phyloP scores from a whole-genome alignment of 1,140 invertebrate genomes.

The Caligus rogercresseyi region DNA sequence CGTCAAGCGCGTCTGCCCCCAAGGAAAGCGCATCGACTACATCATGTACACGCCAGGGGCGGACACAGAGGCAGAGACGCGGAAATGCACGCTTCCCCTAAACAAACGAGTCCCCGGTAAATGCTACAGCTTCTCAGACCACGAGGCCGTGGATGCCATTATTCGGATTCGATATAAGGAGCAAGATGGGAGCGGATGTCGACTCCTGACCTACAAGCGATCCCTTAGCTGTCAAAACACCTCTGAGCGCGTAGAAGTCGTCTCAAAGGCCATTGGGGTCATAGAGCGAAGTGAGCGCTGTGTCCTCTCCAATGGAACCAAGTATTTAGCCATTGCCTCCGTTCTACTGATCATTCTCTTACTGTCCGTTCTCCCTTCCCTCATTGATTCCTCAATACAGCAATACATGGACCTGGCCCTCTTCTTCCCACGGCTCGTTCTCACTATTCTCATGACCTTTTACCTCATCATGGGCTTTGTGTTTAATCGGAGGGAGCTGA shows the following conservation, averaged over 20 bases:
- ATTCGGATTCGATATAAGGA: background rate
- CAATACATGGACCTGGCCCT: constrained; percentile 1
- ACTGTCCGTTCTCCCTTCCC: background rate
- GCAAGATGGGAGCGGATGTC: background rate
- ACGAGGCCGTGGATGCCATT: constrained; percentile 16
- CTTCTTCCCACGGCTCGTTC: constrained; percentile 4
- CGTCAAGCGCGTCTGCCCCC: background rate
- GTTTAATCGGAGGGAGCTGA: constrained; percentile 8
- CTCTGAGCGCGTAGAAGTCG: background rate
- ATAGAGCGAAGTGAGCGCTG: background rate
- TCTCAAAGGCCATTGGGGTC: constrained; percentile 1
- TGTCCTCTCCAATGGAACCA: background rate
- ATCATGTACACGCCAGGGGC: constrained; percentile 7
- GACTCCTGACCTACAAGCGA: background rate
- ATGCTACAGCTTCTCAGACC: constrained; percentile 11
- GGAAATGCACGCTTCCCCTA: background rate
- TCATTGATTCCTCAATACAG: background rate
- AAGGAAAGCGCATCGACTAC: constrained; percentile 16
- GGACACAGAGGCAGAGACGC: background rate
- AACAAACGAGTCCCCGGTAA: constrained; percentile 1
- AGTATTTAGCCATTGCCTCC: background rate
- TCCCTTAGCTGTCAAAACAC: background rate
- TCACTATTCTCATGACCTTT: constrained; percentile 4
- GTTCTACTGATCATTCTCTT: background rate
- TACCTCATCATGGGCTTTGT: constrained; percentile 3